Conservation (phyloP, 2,113 vertebrate species). For the Okapia johnstoni region DNA sequence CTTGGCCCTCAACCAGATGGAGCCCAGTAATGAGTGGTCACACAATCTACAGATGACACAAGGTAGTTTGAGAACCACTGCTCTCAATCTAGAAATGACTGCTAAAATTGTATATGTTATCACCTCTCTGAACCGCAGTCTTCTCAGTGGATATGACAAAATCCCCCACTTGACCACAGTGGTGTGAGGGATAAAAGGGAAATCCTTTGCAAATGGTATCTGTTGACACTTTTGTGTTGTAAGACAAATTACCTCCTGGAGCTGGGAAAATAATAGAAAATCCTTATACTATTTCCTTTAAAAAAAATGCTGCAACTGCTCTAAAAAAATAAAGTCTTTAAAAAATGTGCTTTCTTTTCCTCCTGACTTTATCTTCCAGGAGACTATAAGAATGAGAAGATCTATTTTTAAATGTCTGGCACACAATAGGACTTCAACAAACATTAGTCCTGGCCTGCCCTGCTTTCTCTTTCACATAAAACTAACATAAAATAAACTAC, state of each 20-base stretch:
- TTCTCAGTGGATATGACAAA: background rate
- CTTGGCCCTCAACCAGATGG: background rate
- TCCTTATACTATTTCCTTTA: background rate
- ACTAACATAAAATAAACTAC: background rate
- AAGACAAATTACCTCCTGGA: conserved; percentile 6
- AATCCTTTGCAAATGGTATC: background rate
- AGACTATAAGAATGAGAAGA: conserved; percentile 3
- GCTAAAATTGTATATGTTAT: background rate
- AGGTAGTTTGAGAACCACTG: background rate
- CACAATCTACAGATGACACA: background rate
- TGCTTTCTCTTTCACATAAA: background rate
- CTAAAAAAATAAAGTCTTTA: background rate
- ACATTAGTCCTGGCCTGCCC: background rate
- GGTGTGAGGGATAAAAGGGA: background rate
- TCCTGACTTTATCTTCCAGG: background rate
- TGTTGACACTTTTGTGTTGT: background rate
- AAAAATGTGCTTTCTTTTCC: background rate
- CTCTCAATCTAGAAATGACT: background rate
- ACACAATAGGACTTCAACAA: background rate
- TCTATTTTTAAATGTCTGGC: background rate
- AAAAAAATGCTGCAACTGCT: background rate
- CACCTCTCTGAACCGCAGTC: background rate
- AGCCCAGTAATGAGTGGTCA: background rate
- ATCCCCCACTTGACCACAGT: background rate
- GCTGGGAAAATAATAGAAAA: conserved; percentile 10